These are phyloP conservation scores for Ypsolopha sequella DNA, from an alignment of 2,888 invertebrate genomes.

Conservation along the genomic window DNA sequence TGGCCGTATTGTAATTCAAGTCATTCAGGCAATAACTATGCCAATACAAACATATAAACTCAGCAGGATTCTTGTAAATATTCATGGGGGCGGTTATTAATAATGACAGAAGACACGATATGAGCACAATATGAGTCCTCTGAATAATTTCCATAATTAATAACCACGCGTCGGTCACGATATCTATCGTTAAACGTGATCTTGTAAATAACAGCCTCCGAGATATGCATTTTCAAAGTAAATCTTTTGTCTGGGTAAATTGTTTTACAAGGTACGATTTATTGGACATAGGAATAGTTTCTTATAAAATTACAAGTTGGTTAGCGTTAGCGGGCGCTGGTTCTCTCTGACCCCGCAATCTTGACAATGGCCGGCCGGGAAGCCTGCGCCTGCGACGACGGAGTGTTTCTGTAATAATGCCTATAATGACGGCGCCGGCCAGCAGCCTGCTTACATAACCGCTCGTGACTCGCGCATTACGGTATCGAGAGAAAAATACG, in stretches of 20 bases:
- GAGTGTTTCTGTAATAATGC: conserved; percentile 58
- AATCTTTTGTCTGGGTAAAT: conserved; percentile 29
- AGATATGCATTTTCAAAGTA: conserved; percentile 17
- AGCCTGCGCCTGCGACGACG: conserved; percentile 20
- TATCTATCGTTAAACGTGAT: conserved; percentile 45
- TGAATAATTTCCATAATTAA: conserved; percentile 58
- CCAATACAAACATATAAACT: too few relatives aligned
- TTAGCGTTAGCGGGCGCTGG: conserved; percentile 29
- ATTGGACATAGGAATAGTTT: conserved; percentile 55
- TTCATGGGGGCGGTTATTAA: background rate
- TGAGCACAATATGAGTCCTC: conserved; percentile 31
- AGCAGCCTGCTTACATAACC: conserved; percentile 68
- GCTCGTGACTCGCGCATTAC: conserved; percentile 69
- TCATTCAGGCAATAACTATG: too few relatives aligned
- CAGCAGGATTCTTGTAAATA: background rate
- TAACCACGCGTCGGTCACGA: conserved; percentile 52
- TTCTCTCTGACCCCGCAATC: conserved; percentile 64
- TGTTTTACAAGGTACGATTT: conserved; percentile 60
- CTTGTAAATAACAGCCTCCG: conserved; percentile 23
- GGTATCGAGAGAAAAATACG: conserved; percentile 61
- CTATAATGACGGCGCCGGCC: conserved; percentile 60
- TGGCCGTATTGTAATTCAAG: too few relatives aligned
- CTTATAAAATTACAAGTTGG: conserved; percentile 60
- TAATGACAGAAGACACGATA: conserved; percentile 6
- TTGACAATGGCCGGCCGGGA: conserved; percentile 57